Percentiles rank a stretch among this genome's conserved stretches.
Evolutionary conservation across 2,113 vertebrate genomes (phyloP).

Genomic region (Podarcis cretensis): DNA sequence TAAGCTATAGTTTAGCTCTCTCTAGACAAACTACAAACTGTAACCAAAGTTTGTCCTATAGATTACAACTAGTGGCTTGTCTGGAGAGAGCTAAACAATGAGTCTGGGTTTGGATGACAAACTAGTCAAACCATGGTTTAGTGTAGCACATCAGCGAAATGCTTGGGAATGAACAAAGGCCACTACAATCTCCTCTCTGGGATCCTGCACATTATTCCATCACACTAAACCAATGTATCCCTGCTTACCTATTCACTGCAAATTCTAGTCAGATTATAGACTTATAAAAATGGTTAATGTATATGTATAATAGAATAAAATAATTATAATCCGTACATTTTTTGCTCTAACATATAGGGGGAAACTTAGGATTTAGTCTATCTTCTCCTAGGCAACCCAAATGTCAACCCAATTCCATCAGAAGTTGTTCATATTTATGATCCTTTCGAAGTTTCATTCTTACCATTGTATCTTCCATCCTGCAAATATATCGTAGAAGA

Average conservation of each 20-base stretch:
- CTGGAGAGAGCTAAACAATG: too few species aligned
- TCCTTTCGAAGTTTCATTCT: not conserved
- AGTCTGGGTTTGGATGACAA: too few species aligned
- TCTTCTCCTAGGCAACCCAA: not conserved
- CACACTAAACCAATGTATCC: not conserved
- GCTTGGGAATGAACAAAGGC: too few species aligned
- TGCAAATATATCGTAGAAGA: conserved; percentile 7
- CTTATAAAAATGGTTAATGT: not conserved
- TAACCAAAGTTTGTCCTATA: too few species aligned
- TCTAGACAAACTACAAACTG: too few species aligned
- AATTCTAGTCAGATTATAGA: not conserved
- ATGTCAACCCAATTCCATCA: not conserved
- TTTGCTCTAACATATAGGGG: not conserved
- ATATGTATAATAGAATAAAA: conserved; percentile 7
- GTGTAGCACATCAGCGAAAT: too few species aligned
- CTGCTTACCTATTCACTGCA: not conserved
- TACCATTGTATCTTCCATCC: not conserved
- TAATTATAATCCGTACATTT: not conserved
- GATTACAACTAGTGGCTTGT: too few species aligned
- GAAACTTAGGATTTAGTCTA: not conserved
- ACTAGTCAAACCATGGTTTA: too few species aligned
- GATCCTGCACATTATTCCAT: too few species aligned
- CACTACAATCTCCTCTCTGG: too few species aligned
- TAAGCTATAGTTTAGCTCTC: too few species aligned
- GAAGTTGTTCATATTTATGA: not conserved